Percentiles rank a stretch among this genome's conserved stretches.
Conservation (phyloP, 2,797 vertebrate genomes). For the Pelodytes ibericus region DNA sequence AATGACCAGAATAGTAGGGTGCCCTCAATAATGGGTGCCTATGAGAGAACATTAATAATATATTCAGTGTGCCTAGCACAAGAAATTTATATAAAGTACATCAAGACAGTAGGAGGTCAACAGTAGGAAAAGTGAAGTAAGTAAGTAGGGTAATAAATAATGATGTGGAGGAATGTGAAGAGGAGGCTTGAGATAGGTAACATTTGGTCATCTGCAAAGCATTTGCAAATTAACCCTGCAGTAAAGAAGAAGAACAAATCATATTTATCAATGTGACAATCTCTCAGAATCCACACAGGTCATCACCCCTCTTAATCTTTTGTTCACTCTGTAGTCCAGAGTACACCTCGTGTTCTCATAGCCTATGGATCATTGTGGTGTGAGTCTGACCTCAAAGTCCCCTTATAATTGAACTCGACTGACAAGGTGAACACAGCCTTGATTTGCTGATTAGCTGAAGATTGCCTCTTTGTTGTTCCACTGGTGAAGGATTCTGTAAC, state of each 20-base stretch:
- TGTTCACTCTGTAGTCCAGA: neutral
- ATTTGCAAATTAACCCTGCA: neutral
- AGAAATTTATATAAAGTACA: neutral
- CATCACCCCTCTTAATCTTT: slow-evolving; percentile 9
- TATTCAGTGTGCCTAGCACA: too few relatives aligned
- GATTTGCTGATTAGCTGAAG: slow-evolving; percentile 40
- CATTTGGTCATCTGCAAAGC: slow-evolving; percentile 5
- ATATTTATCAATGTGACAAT: slow-evolving; percentile 12
- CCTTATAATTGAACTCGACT: slow-evolving; percentile 27
- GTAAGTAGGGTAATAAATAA: neutral
- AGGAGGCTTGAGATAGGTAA: neutral
- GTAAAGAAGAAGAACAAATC: neutral
- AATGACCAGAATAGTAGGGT: too few relatives aligned
- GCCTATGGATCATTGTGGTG: slow-evolving; percentile 7
- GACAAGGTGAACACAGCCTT: slow-evolving; percentile 36
- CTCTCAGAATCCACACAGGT: slow-evolving; percentile 2
- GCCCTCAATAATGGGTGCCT: too few relatives aligned
- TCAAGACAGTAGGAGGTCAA: neutral
- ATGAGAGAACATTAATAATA: too few relatives aligned
- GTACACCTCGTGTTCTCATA: neutral
- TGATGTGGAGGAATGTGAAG: neutral
- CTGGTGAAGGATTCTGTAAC: slow-evolving; percentile 29
- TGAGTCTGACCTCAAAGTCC: slow-evolving; percentile 1
- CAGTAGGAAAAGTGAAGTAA: neutral
- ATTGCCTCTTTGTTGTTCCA: slow-evolving; percentile 28